Evolutionary conservation across 2,113 vertebrate species (phyloP), one percentile per base, ranked within the genome.

Genomic region (Ammodytes dubius): DNA sequence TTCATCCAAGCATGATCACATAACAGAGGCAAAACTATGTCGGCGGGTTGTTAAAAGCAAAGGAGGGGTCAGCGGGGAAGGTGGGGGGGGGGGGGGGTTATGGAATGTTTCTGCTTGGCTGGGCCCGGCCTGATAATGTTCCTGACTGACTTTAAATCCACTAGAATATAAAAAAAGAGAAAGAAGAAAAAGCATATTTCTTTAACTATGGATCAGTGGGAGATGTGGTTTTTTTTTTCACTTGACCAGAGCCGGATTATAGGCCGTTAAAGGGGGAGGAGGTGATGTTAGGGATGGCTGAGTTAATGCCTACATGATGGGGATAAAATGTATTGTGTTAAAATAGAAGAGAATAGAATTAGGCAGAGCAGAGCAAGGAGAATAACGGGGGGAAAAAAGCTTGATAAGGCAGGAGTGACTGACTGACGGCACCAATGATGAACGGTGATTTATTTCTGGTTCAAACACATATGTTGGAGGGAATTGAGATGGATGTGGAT

Each of bases 1-100:
- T 98, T 98, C 97, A 98, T 98, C 97, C 96, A 96, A 97, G 97
- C 97, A 97, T 97, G 97, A 97, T 98, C 97, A 98, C 97, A 97
- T 97, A 98, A 98, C 97, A 98, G 97, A 96, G 97, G 96, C 97
- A 97, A 98, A 27, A 97, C 97, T 97, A 96, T 97, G 97, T 98
- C 97, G 96, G 97, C 97, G 98, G 27, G 97, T 98, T 99, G 98
- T 98, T 99, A 99, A 98, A 98, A 97, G 97, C 97, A 95, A 95
- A 96, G 91, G 96, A 97, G 94, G 96, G 97, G 97, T 98, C 98
- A 98, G 95, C 91, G 95, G 96, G 27, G 96, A 97, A 97, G 97
- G 97, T 97, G 95, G 96, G 27, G 96, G 97, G 97, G 97, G 97
- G 97, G 97, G 97, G 96, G 97, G 97, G 97, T 98, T 99, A 97